Percentiles rank a stretch among this genome's conserved stretches.
phyloP scores from a whole-genome alignment of 2,797 vertebrate genomes.

The Moxostoma hubbsi region DNA sequence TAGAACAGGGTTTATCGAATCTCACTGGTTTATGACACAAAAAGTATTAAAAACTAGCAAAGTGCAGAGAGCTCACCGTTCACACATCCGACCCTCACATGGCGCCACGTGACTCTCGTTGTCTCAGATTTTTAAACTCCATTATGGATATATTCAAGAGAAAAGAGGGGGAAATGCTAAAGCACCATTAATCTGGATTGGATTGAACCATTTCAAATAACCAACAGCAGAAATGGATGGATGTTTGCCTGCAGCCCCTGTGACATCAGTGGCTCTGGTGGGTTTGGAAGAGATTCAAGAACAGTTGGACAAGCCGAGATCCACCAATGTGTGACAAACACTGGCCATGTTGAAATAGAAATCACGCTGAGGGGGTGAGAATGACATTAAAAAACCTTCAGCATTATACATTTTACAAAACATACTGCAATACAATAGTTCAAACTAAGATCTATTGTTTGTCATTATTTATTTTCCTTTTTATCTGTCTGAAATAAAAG shows the following conservation, averaged over 20 bases:
- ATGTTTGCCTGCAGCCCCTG: background rate
- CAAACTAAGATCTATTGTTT: background rate
- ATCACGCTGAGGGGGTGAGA: background rate
- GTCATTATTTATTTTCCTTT: conserved; percentile 8
- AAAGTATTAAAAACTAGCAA: too few relatives aligned
- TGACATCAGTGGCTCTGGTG: conserved; percentile 7
- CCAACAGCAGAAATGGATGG: conserved; percentile 10
- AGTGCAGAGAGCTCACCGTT: too few relatives aligned
- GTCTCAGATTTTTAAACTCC: too few relatives aligned
- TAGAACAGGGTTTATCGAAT: too few relatives aligned
- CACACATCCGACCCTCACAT: too few relatives aligned
- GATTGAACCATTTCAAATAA: conserved; percentile 36
- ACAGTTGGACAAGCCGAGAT: conserved; percentile 39
- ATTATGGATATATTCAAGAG: too few relatives aligned
- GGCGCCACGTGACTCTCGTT: too few relatives aligned
- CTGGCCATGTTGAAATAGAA: background rate
- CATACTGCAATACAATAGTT: too few relatives aligned
- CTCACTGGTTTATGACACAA: too few relatives aligned
- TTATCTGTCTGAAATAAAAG: conserved; percentile 15
- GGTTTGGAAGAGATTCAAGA: conserved; percentile 36
- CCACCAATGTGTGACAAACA: conserved; percentile 20
- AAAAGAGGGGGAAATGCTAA: background rate
- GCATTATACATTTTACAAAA: too few relatives aligned
- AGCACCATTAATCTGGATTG: conserved; percentile 42
- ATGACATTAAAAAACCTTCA: conserved; percentile 19